Evolutionary conservation across 2,888 invertebrate species (phyloP), one percentile per base, ranked within the genome.

Genomic region (Melinopterus prodromus): DNA sequence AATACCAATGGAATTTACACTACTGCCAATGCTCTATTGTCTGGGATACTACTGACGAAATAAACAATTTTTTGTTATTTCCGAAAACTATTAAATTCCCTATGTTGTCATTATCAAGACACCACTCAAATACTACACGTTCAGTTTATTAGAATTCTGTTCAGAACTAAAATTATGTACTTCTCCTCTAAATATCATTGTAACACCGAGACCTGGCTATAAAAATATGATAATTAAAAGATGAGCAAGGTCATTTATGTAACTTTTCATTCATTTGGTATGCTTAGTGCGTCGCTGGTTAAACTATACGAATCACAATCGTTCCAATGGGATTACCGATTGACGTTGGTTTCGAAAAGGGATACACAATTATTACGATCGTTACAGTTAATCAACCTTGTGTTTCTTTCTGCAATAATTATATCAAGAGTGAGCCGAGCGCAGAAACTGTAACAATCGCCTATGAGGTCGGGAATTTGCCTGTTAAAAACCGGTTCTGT

Each of bases 161-260:
- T 26, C 26, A 26, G 2, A 26, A 26, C 3, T 2, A 53, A 53
- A 9, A 53, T 53, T 53, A 53, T 53, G 7, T 7, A 53, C 53
- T 53, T 53, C 7, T 53, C 53, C 53, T 53, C 53, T 4, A 53
- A 53, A 12, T 53, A 53, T 53, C 53, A 53, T 53, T 53, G 53
- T 53, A 53, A 53, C 7, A 9, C 53, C 7, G 53, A 53, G 53
- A 53, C 3, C 53, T 53, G 12, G 12, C 53, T 53, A 53, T 53
- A 53, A 53, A 53, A 74, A 71, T 26, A 74, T 16, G 35, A 74
- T 26, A 36, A 74, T 74, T 74, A 16, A 26, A 14, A 36, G 74
- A 26, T 16, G 37, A 74, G 37, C 74, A 74, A 74, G 74, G 35
- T 53, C 53, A 12, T 53, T 53, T 53, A 53, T 53, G 53, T 53